These are phyloP conservation scores for Drosophila leontia DNA, from an alignment of 1,140 invertebrate genomes.

Conservation along the genomic window DNA sequence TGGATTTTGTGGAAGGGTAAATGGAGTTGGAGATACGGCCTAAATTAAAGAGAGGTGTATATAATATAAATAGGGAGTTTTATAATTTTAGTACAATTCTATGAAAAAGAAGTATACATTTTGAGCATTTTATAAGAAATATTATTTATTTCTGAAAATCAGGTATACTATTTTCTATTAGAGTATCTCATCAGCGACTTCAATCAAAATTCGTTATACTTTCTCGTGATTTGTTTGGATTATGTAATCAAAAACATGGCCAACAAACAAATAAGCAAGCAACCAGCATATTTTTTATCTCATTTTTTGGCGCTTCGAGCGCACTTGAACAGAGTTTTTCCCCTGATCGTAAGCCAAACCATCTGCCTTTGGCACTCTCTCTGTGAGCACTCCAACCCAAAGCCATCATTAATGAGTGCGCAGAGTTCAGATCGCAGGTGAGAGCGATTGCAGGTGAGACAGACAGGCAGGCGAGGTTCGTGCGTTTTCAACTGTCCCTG, in stretches of 20 bases:
- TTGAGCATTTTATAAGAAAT: accelerated
- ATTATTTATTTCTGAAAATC: background rate
- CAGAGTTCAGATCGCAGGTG: constrained; percentile 40
- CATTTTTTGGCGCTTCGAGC: constrained; percentile 41
- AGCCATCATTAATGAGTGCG: constrained; percentile 41
- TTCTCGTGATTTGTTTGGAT: constrained; percentile 52
- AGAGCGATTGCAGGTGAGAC: constrained; percentile 34
- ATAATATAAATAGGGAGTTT: background rate
- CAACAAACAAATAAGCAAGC: constrained; percentile 37
- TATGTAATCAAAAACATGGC: constrained; percentile 40
- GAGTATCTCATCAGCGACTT: constrained; percentile 34
- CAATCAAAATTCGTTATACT: constrained; percentile 38
- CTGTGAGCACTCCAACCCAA: constrained; percentile 5
- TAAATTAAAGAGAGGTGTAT: background rate
- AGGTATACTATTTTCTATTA: background rate
- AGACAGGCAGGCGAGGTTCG: constrained; percentile 16
- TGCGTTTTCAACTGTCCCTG: constrained; percentile 51
- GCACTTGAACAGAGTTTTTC: constrained; percentile 50
- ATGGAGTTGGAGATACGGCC: background rate
- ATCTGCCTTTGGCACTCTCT: constrained; percentile 34
- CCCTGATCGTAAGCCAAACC: constrained; percentile 25
- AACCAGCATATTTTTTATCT: constrained; percentile 7
- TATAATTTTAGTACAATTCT: background rate
- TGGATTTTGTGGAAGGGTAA: background rate
- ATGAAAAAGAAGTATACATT: background rate